phyloP scores from a whole-genome alignment of 2,888 invertebrate genomes.

The Argyresthia albistria region DNA sequence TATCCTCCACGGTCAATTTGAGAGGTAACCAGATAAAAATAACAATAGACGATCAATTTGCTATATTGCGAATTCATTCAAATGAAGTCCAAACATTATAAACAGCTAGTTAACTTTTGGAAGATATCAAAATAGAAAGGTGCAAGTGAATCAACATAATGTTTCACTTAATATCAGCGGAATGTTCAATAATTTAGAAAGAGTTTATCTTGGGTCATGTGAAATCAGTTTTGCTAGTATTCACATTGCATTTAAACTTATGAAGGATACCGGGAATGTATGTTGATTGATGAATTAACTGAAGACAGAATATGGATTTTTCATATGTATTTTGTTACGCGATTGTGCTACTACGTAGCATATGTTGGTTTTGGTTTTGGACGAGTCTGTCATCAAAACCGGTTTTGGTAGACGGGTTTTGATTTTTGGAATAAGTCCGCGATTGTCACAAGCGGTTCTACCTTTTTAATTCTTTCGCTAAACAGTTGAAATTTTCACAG shows the following conservation, averaged over 20 bases:
- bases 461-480: too few species aligned
- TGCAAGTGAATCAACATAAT: neutral
- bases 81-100: slow-evolving; percentile 21
- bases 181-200: neutral
- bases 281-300: neutral
- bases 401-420: too few species aligned
- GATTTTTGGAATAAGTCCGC: too few species aligned
- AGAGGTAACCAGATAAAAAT: slow-evolving; percentile 37
- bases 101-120: neutral
- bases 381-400: too few species aligned
- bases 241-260: neutral
- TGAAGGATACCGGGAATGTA: too few species aligned
- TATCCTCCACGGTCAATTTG: slow-evolving; percentile 60
- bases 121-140: neutral
- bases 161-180: neutral
- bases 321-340: too few species aligned
- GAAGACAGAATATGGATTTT: too few species aligned
- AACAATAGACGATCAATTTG: slow-evolving; percentile 16
- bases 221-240: neutral
- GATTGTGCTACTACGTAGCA: too few species aligned
- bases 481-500: too few species aligned
- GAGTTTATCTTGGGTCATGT: neutral
- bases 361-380: too few species aligned
- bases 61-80: slow-evolving; percentile 47
- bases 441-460: too few species aligned